A percentile compares a stretch with the other conserved stretches of the same genome.
phyloP scores from a whole-genome alignment of 2,113 vertebrate species.

The Tenrec ecaudatus region DNA sequence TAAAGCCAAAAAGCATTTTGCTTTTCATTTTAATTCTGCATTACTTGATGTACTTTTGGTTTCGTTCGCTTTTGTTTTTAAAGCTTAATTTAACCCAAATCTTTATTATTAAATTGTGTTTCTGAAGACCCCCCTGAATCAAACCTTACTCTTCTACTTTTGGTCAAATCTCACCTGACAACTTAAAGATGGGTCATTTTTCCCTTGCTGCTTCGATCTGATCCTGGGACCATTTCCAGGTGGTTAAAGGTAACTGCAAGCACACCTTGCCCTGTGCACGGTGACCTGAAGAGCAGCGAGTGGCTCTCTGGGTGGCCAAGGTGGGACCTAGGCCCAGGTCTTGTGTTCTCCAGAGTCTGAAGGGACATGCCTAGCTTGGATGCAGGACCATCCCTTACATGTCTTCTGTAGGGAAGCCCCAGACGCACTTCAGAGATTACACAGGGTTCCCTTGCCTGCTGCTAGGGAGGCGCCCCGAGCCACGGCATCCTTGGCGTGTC shows the following conservation, averaged over 20 bases:
- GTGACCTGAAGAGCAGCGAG: background rate
- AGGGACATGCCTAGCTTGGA: no score
- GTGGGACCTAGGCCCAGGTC: background rate
- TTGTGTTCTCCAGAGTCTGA: background rate
- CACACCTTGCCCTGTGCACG: background rate
- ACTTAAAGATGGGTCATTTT: background rate
- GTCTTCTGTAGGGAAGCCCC: background rate
- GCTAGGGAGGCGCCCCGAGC: no score
- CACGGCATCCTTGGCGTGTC: no score
- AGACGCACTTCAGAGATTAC: background rate
- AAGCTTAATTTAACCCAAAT: background rate
- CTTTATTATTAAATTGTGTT: background rate
- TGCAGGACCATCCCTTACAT: no score
- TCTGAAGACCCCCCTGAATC: background rate
- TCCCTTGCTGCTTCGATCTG: background rate
- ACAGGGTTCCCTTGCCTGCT: background rate
- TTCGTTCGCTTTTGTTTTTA: background rate
- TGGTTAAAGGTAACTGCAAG: background rate
- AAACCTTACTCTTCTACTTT: background rate
- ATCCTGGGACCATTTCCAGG: background rate
- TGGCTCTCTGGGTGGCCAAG: no score
- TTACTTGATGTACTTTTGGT: background rate
- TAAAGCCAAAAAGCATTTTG: background rate
- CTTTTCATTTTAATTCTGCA: conserved; percentile 17
- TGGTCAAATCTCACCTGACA: background rate